Percentiles rank a stretch among this genome's conserved stretches.
Evolutionary conservation across 2,113 vertebrate genomes (phyloP).

Genomic region (Misgurnus mizolepis): DNA sequence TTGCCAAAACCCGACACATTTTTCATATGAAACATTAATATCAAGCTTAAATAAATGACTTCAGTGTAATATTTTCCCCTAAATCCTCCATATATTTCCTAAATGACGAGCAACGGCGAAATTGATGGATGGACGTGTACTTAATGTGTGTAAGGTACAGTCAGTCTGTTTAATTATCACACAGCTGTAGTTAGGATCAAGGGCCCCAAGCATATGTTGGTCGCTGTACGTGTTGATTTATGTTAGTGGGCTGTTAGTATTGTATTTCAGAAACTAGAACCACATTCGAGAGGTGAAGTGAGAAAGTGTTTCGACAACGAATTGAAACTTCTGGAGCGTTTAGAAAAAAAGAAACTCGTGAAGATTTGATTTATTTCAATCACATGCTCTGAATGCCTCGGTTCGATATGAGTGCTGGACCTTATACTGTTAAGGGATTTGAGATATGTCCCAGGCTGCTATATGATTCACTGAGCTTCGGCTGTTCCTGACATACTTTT

Average conservation of each 20-base stretch:
- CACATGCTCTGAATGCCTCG: not conserved
- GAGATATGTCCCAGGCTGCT: not conserved
- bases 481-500: conserved; percentile 7
- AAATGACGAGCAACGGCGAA: not conserved
- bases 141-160: not conserved
- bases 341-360: not conserved
- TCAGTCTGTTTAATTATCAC: not conserved
- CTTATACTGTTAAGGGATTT: not conserved
- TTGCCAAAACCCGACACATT: not conserved
- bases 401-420: not conserved
- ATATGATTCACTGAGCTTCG: not conserved
- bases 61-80: not conserved
- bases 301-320: not conserved
- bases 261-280: not conserved
- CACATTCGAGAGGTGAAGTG: not conserved
- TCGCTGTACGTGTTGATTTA: not conserved
- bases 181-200: not conserved
- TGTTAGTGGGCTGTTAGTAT: not conserved
- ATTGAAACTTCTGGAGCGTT: not conserved
- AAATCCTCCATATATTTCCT: not conserved
- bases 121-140: not conserved
- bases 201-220: not conserved
- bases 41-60: not conserved
- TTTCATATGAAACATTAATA: conserved; percentile 8
- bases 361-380: not conserved